A percentile compares a stretch with the other conserved stretches of the same genome.
phyloP scores from a whole-genome alignment of 1,140 invertebrate species.

The Agrypnia vestita region DNA sequence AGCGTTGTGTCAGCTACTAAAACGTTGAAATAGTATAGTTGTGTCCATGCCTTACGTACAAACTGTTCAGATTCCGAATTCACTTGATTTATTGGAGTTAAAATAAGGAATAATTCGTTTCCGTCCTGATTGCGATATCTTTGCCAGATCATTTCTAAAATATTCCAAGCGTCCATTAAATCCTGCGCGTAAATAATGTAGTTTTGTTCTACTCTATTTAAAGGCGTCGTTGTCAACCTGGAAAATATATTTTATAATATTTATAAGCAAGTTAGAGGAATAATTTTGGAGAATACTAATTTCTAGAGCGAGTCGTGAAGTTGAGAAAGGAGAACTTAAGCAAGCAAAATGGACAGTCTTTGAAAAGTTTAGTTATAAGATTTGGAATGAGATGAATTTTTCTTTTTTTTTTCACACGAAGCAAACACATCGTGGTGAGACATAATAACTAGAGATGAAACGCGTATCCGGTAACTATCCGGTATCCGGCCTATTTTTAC shows the following conservation, averaged over 20 bases:
- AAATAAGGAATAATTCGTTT: not conserved
- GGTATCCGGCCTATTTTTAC: no score
- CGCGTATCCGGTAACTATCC: no score
- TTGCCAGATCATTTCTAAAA: not conserved
- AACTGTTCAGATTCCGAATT: not conserved
- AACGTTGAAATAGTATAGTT: constrained; percentile 15
- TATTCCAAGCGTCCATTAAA: constrained; percentile 23
- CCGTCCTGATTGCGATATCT: not conserved
- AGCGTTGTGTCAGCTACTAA: not conserved
- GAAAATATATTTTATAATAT: not conserved
- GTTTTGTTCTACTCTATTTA: not conserved
- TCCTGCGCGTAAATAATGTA: not conserved
- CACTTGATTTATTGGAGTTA: not conserved
- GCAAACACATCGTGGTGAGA: no score
- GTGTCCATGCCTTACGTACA: constrained; percentile 3
- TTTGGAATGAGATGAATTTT: no score
- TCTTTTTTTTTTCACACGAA: no score
- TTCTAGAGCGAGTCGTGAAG: no score
- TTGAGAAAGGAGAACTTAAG: no score
- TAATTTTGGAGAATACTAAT: no score
- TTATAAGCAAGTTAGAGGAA: no score
- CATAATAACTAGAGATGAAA: no score
- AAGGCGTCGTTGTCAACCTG: not conserved
- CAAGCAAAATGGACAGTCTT: no score
- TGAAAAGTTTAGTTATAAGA: no score